phyloP scores from a whole-genome alignment of 2,888 invertebrate species.

The Odontocerum albicorne region DNA sequence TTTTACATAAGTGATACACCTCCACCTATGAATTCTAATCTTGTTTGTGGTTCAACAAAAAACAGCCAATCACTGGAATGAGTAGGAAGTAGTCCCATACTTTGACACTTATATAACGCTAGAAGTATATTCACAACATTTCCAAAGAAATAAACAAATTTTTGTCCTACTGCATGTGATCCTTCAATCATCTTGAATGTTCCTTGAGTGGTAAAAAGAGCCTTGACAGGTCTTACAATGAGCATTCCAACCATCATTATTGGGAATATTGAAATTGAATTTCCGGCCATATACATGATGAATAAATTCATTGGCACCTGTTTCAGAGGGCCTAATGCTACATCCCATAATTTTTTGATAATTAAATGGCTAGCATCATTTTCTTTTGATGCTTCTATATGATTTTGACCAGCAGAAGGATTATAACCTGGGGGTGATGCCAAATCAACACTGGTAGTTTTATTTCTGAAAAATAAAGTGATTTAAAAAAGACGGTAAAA shows the following conservation, averaged over 20 bases:
- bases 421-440: constrained; percentile 86
- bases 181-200: constrained; percentile 96
- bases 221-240: constrained; percentile 93
- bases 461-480: constrained; percentile 30
- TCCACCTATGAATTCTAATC: constrained; percentile 85
- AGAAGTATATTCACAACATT: constrained; percentile 89
- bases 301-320: constrained; percentile 99
- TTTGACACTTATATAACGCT: constrained; percentile 96
- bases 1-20: constrained; percentile 66
- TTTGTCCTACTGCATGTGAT: constrained; percentile 86
- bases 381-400: constrained; percentile 79
- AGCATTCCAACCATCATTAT: constrained; percentile 99
- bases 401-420: constrained; percentile 69
- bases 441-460: constrained; percentile 53
- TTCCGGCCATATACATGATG: constrained; percentile 99
- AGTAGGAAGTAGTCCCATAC: constrained; percentile 95
- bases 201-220: constrained; percentile 85
- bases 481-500: too few relatives aligned
- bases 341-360: constrained; percentile 95
- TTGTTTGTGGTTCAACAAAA: constrained; percentile 88
- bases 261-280: constrained; percentile 98
- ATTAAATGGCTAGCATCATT: constrained; percentile 81
- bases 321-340: constrained; percentile 92
- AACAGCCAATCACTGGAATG: constrained; percentile 98
- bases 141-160: constrained; percentile 90